These are phyloP conservation scores for Melanostoma mellinum DNA, from an alignment of 2,888 invertebrate genomes.

Conservation along the genomic window DNA sequence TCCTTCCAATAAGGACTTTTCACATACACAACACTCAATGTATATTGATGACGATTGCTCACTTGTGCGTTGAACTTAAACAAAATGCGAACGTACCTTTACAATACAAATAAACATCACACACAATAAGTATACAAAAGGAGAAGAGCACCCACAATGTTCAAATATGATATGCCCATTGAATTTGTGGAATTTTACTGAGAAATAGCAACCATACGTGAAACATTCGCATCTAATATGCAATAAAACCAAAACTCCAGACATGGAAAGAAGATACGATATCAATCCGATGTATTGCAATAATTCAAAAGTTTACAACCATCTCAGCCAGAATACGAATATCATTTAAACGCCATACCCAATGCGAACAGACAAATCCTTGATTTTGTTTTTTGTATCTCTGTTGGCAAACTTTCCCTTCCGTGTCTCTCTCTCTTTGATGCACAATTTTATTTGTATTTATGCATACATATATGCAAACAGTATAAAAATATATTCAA, in stretches of 20 bases:
- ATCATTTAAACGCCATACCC: constrained; percentile 26
- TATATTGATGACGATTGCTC: constrained; percentile 67
- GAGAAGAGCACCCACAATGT: not conserved
- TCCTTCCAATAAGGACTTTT: constrained; percentile 62
- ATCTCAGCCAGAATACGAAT: constrained; percentile 36
- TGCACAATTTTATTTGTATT: constrained; percentile 19
- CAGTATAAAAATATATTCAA: constrained; percentile 28
- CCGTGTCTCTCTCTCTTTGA: constrained; percentile 23
- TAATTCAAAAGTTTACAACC: constrained; percentile 72
- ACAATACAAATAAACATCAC: constrained; percentile 16
- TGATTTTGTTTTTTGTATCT: constrained; percentile 18
- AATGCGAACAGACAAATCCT: constrained; percentile 25
- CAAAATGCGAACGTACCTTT: constrained; percentile 53
- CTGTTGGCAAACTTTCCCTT: constrained; percentile 56
- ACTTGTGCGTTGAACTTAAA: constrained; percentile 72
- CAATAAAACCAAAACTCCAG: constrained; percentile 64
- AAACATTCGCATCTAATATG: constrained; percentile 55
- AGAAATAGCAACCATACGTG: constrained; percentile 17
- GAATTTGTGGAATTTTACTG: constrained; percentile 47
- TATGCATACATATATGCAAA: constrained; percentile 26
- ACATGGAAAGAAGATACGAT: constrained; percentile 55
- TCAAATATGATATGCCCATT: constrained; percentile 65
- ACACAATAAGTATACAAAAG: not conserved
- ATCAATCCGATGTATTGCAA: constrained; percentile 65
- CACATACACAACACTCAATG: constrained; percentile 33